A percentile compares a stretch with the other conserved stretches of the same genome.
Conservation (phyloP, 2,888 invertebrate species). For the Tryphoninae sp. region DNA sequence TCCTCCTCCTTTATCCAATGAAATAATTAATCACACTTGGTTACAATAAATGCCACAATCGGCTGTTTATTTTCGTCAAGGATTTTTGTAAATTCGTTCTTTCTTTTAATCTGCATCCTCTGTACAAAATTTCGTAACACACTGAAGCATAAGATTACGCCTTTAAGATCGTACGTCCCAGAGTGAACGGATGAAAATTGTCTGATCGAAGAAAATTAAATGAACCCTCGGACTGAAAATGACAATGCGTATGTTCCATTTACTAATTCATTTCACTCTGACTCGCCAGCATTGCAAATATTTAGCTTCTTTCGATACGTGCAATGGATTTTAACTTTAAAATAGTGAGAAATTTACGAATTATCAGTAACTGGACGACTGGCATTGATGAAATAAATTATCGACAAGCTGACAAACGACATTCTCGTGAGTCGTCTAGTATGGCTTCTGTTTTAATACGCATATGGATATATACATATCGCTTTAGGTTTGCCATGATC, state of each 20-base stretch:
- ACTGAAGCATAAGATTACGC: conserved; percentile 41
- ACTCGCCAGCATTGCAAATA: not conserved
- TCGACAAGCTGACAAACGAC: conserved; percentile 32
- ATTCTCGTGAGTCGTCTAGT: conserved; percentile 8
- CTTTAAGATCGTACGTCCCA: conserved; percentile 20
- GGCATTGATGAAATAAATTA: conserved; percentile 41
- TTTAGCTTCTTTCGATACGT: not conserved
- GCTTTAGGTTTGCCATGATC: not conserved
- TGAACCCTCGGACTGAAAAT: not conserved
- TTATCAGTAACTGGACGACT: conserved; percentile 27
- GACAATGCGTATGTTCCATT: conserved; percentile 17
- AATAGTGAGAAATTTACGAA: not conserved
- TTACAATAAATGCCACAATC: conserved; percentile 60
- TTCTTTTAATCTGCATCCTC: conserved; percentile 37
- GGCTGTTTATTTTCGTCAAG: conserved; percentile 58
- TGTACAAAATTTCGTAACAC: conserved; percentile 59
- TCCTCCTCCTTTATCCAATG: not conserved
- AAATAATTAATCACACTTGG: conserved; percentile 2
- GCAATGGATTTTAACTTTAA: not conserved
- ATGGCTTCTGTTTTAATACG: conserved; percentile 21
- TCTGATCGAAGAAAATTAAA: conserved; percentile 15
- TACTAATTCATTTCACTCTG: conserved; percentile 18
- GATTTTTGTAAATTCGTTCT: conserved; percentile 48
- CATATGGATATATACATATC: not conserved
- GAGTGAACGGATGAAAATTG: conserved; percentile 6